phyloP scores from a whole-genome alignment of 2,797 vertebrate species.

The Otus scops region DNA sequence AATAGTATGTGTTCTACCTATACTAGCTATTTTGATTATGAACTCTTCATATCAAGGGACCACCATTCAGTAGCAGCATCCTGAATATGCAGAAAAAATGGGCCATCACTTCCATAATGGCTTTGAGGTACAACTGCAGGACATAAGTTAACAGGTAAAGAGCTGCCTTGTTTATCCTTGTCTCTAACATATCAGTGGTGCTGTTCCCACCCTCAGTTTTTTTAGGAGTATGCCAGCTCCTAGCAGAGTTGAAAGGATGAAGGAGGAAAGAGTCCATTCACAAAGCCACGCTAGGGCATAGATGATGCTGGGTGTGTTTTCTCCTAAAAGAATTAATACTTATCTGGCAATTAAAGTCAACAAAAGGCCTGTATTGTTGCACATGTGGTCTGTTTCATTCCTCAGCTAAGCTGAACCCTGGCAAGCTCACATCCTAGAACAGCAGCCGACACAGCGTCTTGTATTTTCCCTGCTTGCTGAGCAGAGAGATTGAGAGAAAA shows the following conservation, averaged over 20 bases:
- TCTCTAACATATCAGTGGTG: neutral
- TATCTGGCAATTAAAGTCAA: neutral
- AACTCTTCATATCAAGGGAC: neutral
- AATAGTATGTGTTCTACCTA: neutral
- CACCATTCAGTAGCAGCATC: neutral
- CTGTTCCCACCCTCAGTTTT: neutral
- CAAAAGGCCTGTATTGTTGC: neutral
- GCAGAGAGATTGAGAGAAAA: neutral
- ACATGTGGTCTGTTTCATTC: neutral
- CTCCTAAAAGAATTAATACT: neutral
- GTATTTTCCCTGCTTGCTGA: conserved; percentile 1
- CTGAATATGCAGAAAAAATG: neutral
- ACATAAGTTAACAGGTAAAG: neutral
- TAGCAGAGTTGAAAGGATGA: neutral
- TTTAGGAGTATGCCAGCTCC: neutral
- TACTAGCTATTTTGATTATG: neutral
- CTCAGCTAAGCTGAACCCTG: neutral
- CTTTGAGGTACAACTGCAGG: neutral
- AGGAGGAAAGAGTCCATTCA: neutral
- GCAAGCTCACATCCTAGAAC: neutral
- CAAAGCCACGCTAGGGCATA: neutral
- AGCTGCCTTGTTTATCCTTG: neutral
- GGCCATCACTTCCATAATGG: neutral
- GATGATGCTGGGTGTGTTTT: neutral
- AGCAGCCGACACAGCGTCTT: neutral